Evolutionary conservation across 2,113 vertebrate species (phyloP).

Genomic region (Sprattus sprattus): DNA sequence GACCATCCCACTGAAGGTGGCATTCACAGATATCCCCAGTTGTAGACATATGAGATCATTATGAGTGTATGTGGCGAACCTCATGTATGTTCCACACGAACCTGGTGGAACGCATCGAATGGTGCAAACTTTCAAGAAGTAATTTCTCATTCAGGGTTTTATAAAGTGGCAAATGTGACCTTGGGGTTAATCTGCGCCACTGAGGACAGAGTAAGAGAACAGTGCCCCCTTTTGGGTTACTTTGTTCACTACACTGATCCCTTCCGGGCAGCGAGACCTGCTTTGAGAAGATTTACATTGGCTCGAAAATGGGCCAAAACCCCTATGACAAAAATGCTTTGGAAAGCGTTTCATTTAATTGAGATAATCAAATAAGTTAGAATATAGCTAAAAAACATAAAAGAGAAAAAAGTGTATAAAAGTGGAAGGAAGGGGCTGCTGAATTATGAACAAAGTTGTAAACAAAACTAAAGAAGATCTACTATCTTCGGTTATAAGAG

Average conservation of each 20-base stretch:
- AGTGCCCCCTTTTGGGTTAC: conserved; percentile 55
- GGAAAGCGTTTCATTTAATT: conserved; percentile 30
- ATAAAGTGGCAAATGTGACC: background rate
- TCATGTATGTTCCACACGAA: background rate
- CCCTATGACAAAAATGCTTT: conserved; percentile 20
- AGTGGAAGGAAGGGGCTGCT: conserved; percentile 50
- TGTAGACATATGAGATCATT: background rate
- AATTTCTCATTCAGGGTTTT: background rate
- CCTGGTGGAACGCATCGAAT: background rate
- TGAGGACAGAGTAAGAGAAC: conserved; percentile 36
- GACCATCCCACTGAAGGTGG: conserved; percentile 19
- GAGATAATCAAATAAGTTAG: conserved; percentile 47
- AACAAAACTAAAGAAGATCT: conserved; percentile 56
- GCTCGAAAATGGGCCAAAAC: background rate
- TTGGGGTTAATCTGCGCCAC: background rate
- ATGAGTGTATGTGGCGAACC: no score
- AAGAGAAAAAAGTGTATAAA: conserved; percentile 48
- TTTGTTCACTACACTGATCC: conserved; percentile 56
- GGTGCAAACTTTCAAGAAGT: background rate
- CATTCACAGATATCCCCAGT: background rate
- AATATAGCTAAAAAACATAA: conserved; percentile 50
- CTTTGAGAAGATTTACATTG: conserved; percentile 33
- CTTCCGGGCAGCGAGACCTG: conserved; percentile 46
- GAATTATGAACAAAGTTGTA: conserved; percentile 57
- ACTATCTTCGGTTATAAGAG: conserved; percentile 11